Percentiles rank a stretch among this genome's conserved stretches.
These are phyloP conservation scores for Diachasma alloeum DNA, from an alignment of 1,140 invertebrate species.

Conservation along the genomic window DNA sequence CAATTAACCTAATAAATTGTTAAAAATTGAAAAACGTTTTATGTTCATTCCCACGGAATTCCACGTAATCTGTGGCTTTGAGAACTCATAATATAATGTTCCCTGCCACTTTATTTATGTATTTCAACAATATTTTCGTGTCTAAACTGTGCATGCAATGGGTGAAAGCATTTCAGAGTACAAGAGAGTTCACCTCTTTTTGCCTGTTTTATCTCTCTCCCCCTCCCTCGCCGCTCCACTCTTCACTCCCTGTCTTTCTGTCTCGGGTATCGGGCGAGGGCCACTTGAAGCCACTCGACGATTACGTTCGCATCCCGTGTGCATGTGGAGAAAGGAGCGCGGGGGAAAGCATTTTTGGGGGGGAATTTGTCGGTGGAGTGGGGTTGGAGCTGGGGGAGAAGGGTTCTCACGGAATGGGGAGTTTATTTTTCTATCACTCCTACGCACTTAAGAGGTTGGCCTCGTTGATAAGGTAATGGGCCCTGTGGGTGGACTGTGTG, in stretches of 20 bases:
- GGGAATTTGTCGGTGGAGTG: background rate
- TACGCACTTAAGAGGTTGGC: slow-evolving; percentile 42
- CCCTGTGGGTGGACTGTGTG: background rate
- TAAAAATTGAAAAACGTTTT: background rate
- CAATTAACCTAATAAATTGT: too few species aligned
- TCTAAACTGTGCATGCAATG: background rate
- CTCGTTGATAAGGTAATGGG: slow-evolving; percentile 55
- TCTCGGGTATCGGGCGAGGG: background rate
- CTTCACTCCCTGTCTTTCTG: background rate
- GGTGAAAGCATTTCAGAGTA: slow-evolving; percentile 27
- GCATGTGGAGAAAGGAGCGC: slow-evolving; percentile 24
- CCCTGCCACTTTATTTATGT: background rate
- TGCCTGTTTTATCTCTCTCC: background rate
- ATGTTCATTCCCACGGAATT: background rate
- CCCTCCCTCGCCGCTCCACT: too few species aligned
- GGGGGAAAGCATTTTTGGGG: background rate
- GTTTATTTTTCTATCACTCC: slow-evolving; percentile 52
- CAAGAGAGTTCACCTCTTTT: slow-evolving; percentile 13
- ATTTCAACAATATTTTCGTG: background rate
- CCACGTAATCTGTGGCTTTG: background rate
- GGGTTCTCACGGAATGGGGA: slow-evolving; percentile 42
- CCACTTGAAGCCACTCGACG: slow-evolving; percentile 22
- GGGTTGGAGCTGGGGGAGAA: background rate
- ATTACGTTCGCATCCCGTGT: slow-evolving; percentile 24
- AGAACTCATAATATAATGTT: background rate